These are phyloP conservation scores for Ciconia maguari DNA, from an alignment of 2,113 vertebrate species.

Conservation along the genomic window DNA sequence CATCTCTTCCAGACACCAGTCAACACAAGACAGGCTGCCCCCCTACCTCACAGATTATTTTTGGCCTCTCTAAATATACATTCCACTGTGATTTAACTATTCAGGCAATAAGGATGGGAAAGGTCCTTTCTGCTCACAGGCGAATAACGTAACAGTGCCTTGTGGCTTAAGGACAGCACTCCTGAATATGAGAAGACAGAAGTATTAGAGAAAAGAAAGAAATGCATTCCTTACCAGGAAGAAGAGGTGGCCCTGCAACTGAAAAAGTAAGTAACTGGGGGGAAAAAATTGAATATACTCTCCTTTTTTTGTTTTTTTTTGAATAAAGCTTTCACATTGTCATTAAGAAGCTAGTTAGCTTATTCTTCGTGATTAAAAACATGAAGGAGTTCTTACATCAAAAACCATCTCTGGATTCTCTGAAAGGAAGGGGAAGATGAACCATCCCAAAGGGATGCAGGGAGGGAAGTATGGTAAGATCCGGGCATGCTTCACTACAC, in stretches of 20 bases:
- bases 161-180: neutral
- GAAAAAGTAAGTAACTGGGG: neutral
- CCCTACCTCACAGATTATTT: neutral
- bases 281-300: neutral
- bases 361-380: neutral
- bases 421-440: neutral
- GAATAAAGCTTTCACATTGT: neutral
- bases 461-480: neutral
- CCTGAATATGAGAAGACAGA: neutral
- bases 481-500: neutral
- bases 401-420: neutral
- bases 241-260: neutral
- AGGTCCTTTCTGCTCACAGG: neutral
- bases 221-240: neutral
- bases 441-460: accelerated
- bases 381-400: neutral
- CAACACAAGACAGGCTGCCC: neutral
- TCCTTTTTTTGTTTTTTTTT: neutral
- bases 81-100: neutral
- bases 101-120: neutral
- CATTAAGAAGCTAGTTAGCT: neutral
- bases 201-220: neutral
- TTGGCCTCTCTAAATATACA: neutral
- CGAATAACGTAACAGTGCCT: neutral
- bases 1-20: neutral